These are phyloP conservation scores for Heliconius eleuchia DNA, from an alignment of 1,140 invertebrate genomes.

Conservation along the genomic window DNA sequence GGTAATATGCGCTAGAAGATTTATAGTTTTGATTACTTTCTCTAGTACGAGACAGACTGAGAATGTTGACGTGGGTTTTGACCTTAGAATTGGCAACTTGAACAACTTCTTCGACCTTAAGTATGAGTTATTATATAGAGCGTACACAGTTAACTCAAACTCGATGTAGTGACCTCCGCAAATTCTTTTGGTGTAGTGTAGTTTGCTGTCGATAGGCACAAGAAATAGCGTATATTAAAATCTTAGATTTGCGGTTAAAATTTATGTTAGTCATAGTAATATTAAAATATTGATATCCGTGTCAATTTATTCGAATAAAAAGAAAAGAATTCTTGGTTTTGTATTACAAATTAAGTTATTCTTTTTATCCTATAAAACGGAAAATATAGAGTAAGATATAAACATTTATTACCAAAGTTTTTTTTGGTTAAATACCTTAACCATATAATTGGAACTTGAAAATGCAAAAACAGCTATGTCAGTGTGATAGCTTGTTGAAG, in stretches of 20 bases:
- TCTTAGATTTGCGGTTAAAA: slow-evolving; percentile 1
- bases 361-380: too few species aligned
- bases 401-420: neutral
- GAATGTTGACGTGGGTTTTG: neutral
- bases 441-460: neutral
- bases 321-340: neutral
- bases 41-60: neutral
- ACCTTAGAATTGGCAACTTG: slow-evolving; percentile 16
- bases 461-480: neutral
- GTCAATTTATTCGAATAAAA: neutral
- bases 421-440: neutral
- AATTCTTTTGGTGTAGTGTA: neutral
- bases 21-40: neutral
- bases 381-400: neutral
- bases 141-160: neutral
- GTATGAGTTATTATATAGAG: neutral
- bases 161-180: neutral
- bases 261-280: neutral
- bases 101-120: slow-evolving; percentile 14
- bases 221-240: neutral
- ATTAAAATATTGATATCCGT: too few species aligned
- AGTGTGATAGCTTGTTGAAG: neutral
- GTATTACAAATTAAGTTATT: too few species aligned
- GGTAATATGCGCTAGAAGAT: neutral
- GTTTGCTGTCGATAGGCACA: neutral